phyloP scores from a whole-genome alignment of 2,888 invertebrate genomes.

The Ectemnius cavifrons region DNA sequence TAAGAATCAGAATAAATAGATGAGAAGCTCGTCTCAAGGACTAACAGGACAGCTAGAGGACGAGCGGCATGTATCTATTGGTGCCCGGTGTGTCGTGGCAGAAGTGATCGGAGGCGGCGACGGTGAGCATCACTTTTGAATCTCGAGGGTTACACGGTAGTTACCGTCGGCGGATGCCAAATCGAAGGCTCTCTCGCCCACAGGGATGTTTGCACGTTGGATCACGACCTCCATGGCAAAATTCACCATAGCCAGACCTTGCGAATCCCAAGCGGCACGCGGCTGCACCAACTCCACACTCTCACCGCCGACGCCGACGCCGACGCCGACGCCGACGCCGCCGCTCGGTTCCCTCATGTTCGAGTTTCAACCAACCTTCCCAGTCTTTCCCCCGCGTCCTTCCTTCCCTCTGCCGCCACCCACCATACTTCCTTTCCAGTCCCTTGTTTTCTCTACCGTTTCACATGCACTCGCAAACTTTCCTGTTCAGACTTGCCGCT shows the following conservation, averaged over 20 bases:
- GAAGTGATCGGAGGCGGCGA: conserved; percentile 23
- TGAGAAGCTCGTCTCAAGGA: no score
- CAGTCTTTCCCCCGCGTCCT: conserved; percentile 5
- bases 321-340: no score
- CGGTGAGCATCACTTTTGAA: conserved; percentile 64
- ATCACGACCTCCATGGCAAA: conserved; percentile 67
- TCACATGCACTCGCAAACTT: conserved; percentile 3
- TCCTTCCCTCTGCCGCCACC: background rate
- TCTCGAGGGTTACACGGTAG: conserved; percentile 61
- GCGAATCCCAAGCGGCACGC: conserved; percentile 49
- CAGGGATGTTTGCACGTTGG: conserved; percentile 68
- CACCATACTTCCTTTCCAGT: background rate
- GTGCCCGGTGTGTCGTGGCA: background rate
- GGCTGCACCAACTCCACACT: conserved; percentile 5
- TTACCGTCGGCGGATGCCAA: conserved; percentile 61
- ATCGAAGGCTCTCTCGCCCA: conserved; percentile 61
- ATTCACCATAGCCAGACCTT: conserved; percentile 58
- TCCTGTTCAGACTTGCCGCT: background rate
- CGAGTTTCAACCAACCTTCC: conserved; percentile 3
- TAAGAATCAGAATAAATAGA: no score
- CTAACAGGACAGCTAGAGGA: background rate
- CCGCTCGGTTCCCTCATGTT: conserved; percentile 22
- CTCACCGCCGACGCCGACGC: background rate
- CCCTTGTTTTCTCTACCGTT: conserved; percentile 8
- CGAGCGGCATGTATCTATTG: background rate